Evolutionary conservation across 2,888 invertebrate species (phyloP).

Genomic region (Heliconius ethilla): DNA sequence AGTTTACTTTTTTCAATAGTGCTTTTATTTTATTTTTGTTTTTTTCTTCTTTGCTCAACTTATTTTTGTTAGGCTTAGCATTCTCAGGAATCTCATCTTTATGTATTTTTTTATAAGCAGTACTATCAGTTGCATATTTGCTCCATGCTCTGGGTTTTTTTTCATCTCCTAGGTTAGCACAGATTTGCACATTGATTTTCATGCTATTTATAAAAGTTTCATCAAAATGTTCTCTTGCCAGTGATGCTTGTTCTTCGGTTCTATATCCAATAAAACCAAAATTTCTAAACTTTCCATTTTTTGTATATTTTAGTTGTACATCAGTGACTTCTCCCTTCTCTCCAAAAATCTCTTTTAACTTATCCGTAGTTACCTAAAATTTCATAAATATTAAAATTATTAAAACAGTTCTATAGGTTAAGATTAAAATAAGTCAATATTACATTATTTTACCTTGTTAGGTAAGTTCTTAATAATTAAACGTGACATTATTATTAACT

Average conservation of each 20-base stretch:
- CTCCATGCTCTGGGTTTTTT: conserved; percentile 96
- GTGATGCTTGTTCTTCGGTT: conserved; percentile 88
- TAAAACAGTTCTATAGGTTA: conserved; percentile 12
- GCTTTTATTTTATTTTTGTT: conserved; percentile 83
- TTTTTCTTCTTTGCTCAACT: conserved; percentile 62
- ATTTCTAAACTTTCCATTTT: conserved; percentile 94
- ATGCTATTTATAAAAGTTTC: conserved; percentile 92
- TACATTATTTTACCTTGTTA: conserved; percentile 84
- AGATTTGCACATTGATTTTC: conserved; percentile 89
- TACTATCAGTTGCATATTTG: conserved; percentile 92
- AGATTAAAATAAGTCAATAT: background rate
- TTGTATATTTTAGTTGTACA: conserved; percentile 94
- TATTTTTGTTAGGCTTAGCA: conserved; percentile 61
- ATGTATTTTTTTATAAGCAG: conserved; percentile 82
- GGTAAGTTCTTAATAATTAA: conserved; percentile 95
- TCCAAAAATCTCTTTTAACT: conserved; percentile 88
- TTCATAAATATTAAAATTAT: conserved; percentile 44
- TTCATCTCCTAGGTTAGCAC: conserved; percentile 85
- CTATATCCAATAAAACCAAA: conserved; percentile 97
- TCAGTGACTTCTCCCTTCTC: conserved; percentile 94
- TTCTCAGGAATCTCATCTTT: conserved; percentile 58
- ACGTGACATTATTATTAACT: conserved; percentile 85
- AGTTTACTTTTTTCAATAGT: conserved; percentile 84
- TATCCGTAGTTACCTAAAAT: conserved; percentile 88
- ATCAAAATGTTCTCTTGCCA: conserved; percentile 90